Base-by-base conservation (phyloP, 2,888 invertebrate species). In the Portevinia maculata region DNA sequence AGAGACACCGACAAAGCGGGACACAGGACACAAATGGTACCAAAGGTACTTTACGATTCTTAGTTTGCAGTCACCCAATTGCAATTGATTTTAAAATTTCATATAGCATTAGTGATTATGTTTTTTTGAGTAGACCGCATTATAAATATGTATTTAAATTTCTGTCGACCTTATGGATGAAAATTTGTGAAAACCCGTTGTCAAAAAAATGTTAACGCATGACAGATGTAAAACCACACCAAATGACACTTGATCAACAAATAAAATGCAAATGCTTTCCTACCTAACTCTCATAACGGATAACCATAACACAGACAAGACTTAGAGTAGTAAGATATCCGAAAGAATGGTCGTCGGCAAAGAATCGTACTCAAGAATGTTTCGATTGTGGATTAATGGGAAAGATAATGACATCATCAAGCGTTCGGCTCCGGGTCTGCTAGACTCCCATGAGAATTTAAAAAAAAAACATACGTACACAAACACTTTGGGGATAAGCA, bases 321-420 rank as follows among this genome's bases (percentile, higher is more conserved):
- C 24, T 2, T 24, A 5, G 24, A 24, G 24, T 5, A 24, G 24
- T 5, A 24, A 24, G 24, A 24, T 2, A 24, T 2, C 24, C 5
- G 5, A 24, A 24, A 24, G 24, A 24, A 24, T 24, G 24, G 24
- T 3, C 24, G 24, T 24, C 24, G 24, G 24, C 24, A 24, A 24
- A 24, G 24, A 3, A 24, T 24, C 24, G 5, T 24, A 24, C 5
- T 5, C 3, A 24, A 24, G 24, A 24, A 24, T 24, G 15, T 52
- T 13, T 64, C n/a, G 13, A 34, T 41, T 11, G 39, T 13, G 37
- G 34, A 55, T 74, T 69, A 70, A 64, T 30, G 44, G 69, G 57
- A 55, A 69, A 17, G 15, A 24, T 52, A 64, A 65, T 81, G 79
- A 81, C 75, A 81, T 81, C 79, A 81, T 73, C 32, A 8, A n/a